Base-by-base conservation (phyloP, 1,140 invertebrate species). In the Lordiphosa clarofinis region DNA sequence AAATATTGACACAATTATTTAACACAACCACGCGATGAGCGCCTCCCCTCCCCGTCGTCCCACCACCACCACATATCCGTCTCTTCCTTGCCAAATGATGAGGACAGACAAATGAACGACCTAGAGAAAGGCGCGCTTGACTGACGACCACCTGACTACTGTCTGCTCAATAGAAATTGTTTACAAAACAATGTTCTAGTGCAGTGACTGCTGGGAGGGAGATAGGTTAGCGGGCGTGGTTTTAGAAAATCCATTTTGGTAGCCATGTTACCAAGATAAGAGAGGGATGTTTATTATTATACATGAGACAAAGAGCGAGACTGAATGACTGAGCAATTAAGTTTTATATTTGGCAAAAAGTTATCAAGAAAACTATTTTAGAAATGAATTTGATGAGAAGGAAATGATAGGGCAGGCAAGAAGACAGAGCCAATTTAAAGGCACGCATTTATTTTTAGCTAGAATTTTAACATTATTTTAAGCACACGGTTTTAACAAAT, bases 1-100 rank as follows among this genome's bases (percentile, higher is more conserved):
- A 86, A 82, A 86, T 86, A 86, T 86, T 86, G 81, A 70, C 81
- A 74, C 62, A 86, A 81, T 86, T 79, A 86, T 86, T 86, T 86
- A 86, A 74, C 73, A 62, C 43, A 68, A 65, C 66, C 74, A 86
- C 79, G 79, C 79, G 74, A 86, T 81, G 31, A 54, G 46, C 58
- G 47, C 64, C 47, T 28, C 8, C 2, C 15, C 15, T 15, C 15
- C 15, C 15, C 15, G 2, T 15, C 15, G 15, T 15, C 15, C 59
- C 24, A 39, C 28, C 11, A 38, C 24, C 44, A 39, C 38, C 36
- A 11, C 31, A 15, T 10, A 13, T 44, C 21, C 42, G 31, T 52
- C 24, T 52, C 35, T 15, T 24, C 38, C 13, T 13, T 28, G 11
- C 38, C 33, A 37, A 40, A 31, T 15, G 15, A 21, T 55, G 28